Percentiles rank a stretch among this genome's conserved stretches.
Evolutionary conservation across 2,797 vertebrate species (phyloP).

Genomic region (Alexandromys oeconomus): DNA sequence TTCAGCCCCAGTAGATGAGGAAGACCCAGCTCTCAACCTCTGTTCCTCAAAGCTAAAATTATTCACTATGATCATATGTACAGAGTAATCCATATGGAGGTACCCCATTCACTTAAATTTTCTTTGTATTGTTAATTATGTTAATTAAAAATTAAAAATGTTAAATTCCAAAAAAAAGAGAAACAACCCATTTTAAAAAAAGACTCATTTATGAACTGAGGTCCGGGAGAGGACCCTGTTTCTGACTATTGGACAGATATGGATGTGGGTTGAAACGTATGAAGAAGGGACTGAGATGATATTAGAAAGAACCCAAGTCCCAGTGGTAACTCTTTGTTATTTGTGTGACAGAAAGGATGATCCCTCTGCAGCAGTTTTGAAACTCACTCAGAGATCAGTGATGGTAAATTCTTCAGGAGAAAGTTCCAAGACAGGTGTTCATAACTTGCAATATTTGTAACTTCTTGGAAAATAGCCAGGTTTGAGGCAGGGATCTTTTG

Average conservation of each 20-base stretch:
- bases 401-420: background rate
- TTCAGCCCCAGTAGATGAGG: too few relatives aligned
- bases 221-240: background rate
- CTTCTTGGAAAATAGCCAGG: constrained; percentile 2
- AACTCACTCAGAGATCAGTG: background rate
- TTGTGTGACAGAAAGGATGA: background rate
- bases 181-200: too few relatives aligned
- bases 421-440: background rate
- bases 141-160: background rate
- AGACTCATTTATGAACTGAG: background rate
- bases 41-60: background rate
- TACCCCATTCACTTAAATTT: background rate
- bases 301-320: background rate
- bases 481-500: constrained; percentile 42
- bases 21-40: background rate
- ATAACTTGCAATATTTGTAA: background rate
- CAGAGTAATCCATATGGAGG: background rate
- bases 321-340: background rate
- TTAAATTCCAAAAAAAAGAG: background rate
- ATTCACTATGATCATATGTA: background rate
- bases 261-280: background rate
- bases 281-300: background rate
- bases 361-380: background rate
- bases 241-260: background rate
- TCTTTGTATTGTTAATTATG: background rate